Evolutionary conservation across 2,113 vertebrate genomes (phyloP).

Genomic region (Regulus satrapa): DNA sequence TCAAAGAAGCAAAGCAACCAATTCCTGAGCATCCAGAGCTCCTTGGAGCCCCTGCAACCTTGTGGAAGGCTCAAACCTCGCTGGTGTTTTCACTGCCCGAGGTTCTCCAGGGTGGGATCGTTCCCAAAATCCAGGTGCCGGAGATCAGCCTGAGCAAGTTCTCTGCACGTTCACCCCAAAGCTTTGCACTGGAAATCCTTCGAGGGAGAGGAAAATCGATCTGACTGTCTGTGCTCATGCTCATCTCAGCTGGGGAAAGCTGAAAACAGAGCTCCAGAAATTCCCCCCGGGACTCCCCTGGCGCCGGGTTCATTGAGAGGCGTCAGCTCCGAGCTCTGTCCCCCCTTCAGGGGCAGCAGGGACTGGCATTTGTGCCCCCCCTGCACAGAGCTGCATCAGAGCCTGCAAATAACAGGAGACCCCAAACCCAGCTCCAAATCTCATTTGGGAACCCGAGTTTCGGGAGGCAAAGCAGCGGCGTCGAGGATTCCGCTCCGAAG

Average conservation of each 20-base stretch:
- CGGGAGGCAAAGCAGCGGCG: neutral
- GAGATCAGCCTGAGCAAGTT: neutral
- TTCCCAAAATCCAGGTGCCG: neutral
- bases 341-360: too few relatives aligned
- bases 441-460: accelerated
- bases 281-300: neutral
- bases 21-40: neutral
- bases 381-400: neutral
- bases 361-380: neutral
- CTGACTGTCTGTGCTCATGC: neutral
- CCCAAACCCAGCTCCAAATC: neutral
- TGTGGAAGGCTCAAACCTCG: neutral
- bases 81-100: too few relatives aligned
- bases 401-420: neutral
- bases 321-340: neutral
- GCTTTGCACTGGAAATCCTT: neutral
- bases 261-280: neutral
- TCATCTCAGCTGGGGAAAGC: neutral
- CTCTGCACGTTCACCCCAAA: neutral
- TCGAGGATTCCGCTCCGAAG: neutral
- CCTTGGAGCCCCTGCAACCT: neutral
- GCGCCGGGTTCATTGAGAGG: neutral
- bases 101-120: neutral
- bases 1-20: neutral
- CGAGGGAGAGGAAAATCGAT: neutral